Percentiles rank a stretch among this genome's conserved stretches.
phyloP scores from a whole-genome alignment of 2,888 invertebrate species.

The Himalopsyche japonica region DNA sequence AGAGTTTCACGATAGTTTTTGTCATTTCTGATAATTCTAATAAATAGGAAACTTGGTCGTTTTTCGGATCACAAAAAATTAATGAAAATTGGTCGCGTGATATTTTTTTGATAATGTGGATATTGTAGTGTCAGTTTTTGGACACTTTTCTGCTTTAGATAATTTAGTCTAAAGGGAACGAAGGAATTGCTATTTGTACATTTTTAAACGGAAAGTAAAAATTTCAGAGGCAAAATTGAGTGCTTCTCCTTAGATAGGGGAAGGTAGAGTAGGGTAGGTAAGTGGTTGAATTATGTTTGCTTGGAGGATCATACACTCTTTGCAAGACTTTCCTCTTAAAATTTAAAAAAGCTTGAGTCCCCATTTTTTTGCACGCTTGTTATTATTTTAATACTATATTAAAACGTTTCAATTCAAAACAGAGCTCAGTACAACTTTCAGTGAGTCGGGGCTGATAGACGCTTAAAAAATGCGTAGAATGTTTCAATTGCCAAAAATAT shows the following conservation, averaged over 20 bases:
- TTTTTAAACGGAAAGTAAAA: background rate
- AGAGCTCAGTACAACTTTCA: background rate
- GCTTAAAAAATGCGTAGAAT: background rate
- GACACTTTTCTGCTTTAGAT: background rate
- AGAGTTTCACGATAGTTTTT: no score
- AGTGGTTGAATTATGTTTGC: slow-evolving; percentile 1
- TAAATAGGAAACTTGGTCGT: no score
- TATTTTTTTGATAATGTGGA: background rate
- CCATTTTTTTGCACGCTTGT: background rate
- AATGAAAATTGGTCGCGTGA: no score
- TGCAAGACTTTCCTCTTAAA: background rate
- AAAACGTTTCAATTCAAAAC: background rate
- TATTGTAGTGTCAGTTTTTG: background rate
- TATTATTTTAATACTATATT: background rate
- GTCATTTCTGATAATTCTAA: no score
- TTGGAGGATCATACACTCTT: background rate
- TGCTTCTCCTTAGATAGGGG: background rate
- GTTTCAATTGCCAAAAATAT: background rate
- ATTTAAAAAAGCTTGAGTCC: background rate
- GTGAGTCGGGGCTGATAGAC: background rate
- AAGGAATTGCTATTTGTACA: background rate
- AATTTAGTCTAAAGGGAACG: background rate
- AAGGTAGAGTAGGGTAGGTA: background rate
- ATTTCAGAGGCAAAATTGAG: background rate
- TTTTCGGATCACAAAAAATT: no score